Percentiles rank a stretch among this genome's conserved stretches.
Conservation (phyloP, 2,113 vertebrate genomes). For the Vimba vimba region DNA sequence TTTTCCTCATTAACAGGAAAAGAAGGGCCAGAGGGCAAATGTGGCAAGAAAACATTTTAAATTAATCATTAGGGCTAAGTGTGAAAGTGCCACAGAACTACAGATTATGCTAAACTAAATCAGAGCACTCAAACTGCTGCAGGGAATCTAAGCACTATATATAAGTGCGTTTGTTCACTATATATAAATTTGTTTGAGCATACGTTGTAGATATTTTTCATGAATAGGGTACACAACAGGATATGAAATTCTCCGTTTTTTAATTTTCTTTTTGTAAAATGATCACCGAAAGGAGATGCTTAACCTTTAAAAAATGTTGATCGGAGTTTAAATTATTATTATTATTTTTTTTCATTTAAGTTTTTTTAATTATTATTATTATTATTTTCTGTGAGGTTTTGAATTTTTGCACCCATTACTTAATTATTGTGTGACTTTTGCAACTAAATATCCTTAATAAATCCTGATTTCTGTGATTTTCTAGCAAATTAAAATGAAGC, state of each 20-base stretch:
- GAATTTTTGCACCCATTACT: background rate
- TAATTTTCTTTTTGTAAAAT: background rate
- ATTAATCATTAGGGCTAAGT: conserved; percentile 69
- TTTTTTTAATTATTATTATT: too few relatives aligned
- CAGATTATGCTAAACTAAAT: conserved; percentile 53
- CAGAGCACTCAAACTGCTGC: background rate
- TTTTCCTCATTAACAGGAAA: conserved; percentile 50
- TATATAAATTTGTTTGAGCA: background rate
- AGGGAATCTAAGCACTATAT: background rate
- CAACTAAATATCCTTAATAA: background rate
- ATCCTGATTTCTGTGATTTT: background rate
- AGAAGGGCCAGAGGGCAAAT: conserved; percentile 38
- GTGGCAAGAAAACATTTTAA: conserved; percentile 60
- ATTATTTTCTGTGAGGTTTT: background rate
- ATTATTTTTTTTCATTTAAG: background rate
- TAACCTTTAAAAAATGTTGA: background rate
- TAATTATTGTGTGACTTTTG: background rate
- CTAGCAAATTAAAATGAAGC: background rate
- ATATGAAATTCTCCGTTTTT: too few relatives aligned
- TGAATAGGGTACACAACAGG: too few relatives aligned
- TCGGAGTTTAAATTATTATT: background rate
- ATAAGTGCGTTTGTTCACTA: background rate
- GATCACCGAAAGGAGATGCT: background rate
- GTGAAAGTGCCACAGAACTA: conserved; percentile 55
- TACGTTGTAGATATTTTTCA: too few relatives aligned